phyloP scores from a whole-genome alignment of 2,888 invertebrate genomes.

The Falcaria lacertinaria region DNA sequence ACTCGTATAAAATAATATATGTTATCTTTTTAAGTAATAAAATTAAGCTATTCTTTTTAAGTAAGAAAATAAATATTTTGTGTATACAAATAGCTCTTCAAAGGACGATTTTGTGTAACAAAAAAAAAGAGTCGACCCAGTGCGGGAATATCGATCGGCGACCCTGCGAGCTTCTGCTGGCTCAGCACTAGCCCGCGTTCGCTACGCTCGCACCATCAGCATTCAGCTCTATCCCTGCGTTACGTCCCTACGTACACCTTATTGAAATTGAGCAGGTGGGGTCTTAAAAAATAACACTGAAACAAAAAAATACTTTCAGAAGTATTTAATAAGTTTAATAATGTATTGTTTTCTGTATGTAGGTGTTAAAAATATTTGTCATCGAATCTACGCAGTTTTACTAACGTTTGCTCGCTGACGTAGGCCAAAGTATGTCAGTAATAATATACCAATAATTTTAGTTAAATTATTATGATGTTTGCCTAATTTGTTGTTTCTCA shows the following conservation, averaged over 20 bases:
- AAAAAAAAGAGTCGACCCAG: constrained; percentile 22
- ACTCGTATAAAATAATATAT: too few species aligned
- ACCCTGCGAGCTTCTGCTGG: constrained; percentile 28
- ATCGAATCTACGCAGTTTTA: neutral
- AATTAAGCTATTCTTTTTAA: too few species aligned
- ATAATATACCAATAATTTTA: too few species aligned
- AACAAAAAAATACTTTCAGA: too few species aligned
- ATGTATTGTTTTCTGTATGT: neutral
- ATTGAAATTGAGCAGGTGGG: constrained; percentile 20
- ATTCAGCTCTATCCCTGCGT: constrained; percentile 28
- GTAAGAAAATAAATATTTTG: too few species aligned
- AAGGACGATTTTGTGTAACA: neutral
- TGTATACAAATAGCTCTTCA: too few species aligned
- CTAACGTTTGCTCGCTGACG: too few species aligned
- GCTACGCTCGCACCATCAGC: constrained; percentile 13
- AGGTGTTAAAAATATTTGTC: neutral
- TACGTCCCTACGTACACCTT: constrained; percentile 4
- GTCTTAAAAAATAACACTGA: neutral
- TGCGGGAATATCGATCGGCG: constrained; percentile 41
- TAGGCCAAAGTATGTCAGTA: too few species aligned
- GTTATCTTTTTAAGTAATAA: too few species aligned
- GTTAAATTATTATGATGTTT: too few species aligned
- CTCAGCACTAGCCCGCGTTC: constrained; percentile 28
- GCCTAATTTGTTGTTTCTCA: too few species aligned
- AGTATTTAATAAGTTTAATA: too few species aligned